A percentile compares a stretch with the other conserved stretches of the same genome.
These are phyloP conservation scores for Himalopsyche phryganea DNA, from an alignment of 1,140 invertebrate genomes.

Conservation along the genomic window DNA sequence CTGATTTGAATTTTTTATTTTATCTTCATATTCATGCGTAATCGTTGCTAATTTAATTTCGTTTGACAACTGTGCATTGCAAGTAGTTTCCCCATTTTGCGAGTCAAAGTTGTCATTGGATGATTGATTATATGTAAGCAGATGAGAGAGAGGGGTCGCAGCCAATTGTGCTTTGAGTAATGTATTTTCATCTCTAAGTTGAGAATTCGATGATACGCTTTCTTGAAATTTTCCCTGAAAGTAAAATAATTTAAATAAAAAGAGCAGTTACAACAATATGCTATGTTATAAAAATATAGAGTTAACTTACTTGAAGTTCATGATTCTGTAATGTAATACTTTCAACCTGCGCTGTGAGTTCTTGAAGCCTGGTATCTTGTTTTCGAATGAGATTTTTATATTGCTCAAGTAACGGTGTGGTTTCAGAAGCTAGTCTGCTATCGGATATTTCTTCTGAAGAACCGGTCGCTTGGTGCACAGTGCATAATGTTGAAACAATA, in stretches of 20 bases:
- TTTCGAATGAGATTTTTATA: slow-evolving; percentile 90
- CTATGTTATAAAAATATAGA: not conserved
- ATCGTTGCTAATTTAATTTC: slow-evolving; percentile 14
- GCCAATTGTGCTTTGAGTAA: slow-evolving; percentile 74
- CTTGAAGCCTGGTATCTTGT: slow-evolving; percentile 74
- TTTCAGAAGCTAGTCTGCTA: slow-evolving; percentile 11
- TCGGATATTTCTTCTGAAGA: slow-evolving; percentile 6
- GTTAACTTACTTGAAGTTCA: slow-evolving; percentile 49
- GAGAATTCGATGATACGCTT: slow-evolving; percentile 65
- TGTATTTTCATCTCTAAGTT: slow-evolving; percentile 84
- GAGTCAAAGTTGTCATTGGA: slow-evolving; percentile 2
- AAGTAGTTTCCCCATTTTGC: slow-evolving; percentile 13
- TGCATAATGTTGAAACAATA: slow-evolving; percentile 17
- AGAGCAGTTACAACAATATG: not conserved
- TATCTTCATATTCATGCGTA: slow-evolving; percentile 28
- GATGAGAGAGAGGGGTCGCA: slow-evolving; percentile 30
- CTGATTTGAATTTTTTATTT: slow-evolving; percentile 26
- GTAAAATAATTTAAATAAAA: slow-evolving; percentile 23
- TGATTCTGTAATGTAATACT: slow-evolving; percentile 53
- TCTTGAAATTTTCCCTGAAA: slow-evolving; percentile 66
- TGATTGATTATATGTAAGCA: not conserved
- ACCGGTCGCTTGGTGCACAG: slow-evolving; percentile 7
- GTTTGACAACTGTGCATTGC: slow-evolving; percentile 1
- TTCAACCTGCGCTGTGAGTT: slow-evolving; percentile 56
- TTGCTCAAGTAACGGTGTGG: slow-evolving; percentile 47